These are phyloP conservation scores for Trachelipus rathkii DNA, from an alignment of 1,140 invertebrate genomes.

Conservation along the genomic window DNA sequence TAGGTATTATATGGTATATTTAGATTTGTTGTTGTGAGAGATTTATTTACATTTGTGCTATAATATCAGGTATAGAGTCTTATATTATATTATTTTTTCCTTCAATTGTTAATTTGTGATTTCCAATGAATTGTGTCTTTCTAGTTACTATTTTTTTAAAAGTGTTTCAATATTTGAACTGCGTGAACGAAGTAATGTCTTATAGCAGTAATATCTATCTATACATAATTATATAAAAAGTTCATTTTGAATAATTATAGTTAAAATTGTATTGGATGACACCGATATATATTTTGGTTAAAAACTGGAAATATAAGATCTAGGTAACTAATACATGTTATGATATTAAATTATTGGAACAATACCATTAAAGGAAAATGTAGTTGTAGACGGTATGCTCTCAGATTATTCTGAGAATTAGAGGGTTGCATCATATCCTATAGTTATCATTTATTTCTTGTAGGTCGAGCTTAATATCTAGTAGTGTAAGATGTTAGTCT, in stretches of 20 bases:
- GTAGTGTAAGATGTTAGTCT: not conserved
- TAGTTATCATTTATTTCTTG: not conserved
- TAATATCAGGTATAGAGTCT: too few relatives aligned
- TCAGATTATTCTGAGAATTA: not conserved
- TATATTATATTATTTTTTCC: too few relatives aligned
- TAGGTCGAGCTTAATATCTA: not conserved
- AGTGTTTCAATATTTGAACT: too few relatives aligned
- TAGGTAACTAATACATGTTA: not conserved
- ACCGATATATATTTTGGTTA: not conserved
- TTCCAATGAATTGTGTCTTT: too few relatives aligned
- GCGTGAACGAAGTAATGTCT: too few relatives aligned
- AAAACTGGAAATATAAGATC: not conserved
- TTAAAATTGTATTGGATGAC: not conserved
- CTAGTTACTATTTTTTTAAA: too few relatives aligned
- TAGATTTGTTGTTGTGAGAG: too few relatives aligned
- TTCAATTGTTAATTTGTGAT: too few relatives aligned
- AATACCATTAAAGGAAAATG: not conserved
- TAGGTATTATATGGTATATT: too few relatives aligned
- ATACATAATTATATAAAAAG: not conserved
- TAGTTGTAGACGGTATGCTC: not conserved
- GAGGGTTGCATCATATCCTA: slow-evolving; percentile 6
- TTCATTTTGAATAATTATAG: not conserved
- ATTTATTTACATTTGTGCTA: too few relatives aligned
- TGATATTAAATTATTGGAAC: not conserved
- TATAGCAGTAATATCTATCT: not conserved